These are phyloP conservation scores for Philotrypesis tridentata DNA, from an alignment of 1,140 invertebrate species.

Conservation along the genomic window DNA sequence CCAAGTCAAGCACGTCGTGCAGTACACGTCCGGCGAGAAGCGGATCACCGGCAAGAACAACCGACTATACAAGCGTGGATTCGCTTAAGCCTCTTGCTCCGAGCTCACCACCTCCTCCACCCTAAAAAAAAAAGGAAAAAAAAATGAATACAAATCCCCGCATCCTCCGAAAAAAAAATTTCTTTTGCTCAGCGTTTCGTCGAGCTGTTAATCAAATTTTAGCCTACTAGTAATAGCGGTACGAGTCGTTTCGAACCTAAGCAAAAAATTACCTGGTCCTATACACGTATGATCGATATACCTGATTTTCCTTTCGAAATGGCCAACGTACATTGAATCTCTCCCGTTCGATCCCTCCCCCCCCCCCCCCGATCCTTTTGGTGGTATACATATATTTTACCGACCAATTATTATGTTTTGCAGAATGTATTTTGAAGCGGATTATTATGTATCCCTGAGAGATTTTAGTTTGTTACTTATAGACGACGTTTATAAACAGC, in stretches of 20 bases:
- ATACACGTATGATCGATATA: too few species aligned
- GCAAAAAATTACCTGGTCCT: constrained; percentile 48
- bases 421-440: too few species aligned
- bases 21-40: constrained; percentile 87
- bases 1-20: constrained; percentile 81
- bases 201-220: constrained; percentile 54
- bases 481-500: too few species aligned
- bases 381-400: too few species aligned
- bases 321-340: background rate
- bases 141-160: too few species aligned
- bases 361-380: too few species aligned
- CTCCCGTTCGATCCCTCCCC: background rate
- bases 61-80: constrained; percentile 66
- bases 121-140: too few species aligned
- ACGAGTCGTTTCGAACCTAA: constrained; percentile 42
- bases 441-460: too few species aligned
- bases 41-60: constrained; percentile 79
- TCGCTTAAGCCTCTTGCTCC: constrained; percentile 13
- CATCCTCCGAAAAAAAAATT: background rate
- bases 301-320: constrained; percentile 32
- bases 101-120: background rate
- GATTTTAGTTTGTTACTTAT: too few species aligned
- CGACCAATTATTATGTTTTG: too few species aligned
- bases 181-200: background rate
- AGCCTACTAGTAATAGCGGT: constrained; percentile 23